Percentiles rank a stretch among this genome's conserved stretches.
Conservation (phyloP, 2,888 invertebrate species). For the Microdon myrmicae region DNA sequence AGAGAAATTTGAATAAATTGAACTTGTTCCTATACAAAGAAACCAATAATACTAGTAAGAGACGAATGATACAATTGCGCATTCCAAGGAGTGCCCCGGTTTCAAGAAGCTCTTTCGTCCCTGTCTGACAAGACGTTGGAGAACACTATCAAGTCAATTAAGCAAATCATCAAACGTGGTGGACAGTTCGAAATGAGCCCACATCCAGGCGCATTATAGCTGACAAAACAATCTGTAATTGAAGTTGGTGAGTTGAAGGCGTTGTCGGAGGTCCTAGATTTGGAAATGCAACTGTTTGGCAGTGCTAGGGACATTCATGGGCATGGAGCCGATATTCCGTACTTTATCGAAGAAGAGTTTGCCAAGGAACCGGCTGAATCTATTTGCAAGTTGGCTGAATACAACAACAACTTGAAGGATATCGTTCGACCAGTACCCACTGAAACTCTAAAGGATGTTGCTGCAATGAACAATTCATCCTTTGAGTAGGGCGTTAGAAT, state of each 20-base stretch:
- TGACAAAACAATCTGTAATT: constrained; percentile 40
- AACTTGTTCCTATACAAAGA: too few relatives aligned
- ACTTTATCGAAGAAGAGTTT: constrained; percentile 82
- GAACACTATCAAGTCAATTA: constrained; percentile 78
- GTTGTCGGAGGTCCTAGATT: constrained; percentile 79
- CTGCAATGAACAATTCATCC: too few relatives aligned
- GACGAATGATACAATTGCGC: too few relatives aligned
- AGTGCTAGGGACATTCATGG: constrained; percentile 77
- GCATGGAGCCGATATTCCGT: constrained; percentile 78
- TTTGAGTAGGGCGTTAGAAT: too few relatives aligned
- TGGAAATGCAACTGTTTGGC: constrained; percentile 76
- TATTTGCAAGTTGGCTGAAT: constrained; percentile 78
- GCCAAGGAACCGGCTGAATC: constrained; percentile 75
- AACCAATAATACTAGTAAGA: too few relatives aligned
- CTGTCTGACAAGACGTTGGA: constrained; percentile 81
- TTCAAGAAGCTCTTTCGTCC: constrained; percentile 79
- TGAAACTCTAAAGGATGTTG: constrained; percentile 66
- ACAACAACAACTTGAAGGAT: constrained; percentile 71
- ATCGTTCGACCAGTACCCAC: constrained; percentile 77
- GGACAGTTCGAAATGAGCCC: too few relatives aligned
- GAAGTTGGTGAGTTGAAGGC: constrained; percentile 75
- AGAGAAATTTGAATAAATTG: too few relatives aligned
- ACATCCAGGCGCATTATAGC: constrained; percentile 53
- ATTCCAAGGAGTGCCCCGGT: constrained; percentile 79
- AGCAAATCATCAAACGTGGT: constrained; percentile 81